These are phyloP conservation scores for Trematomus loennbergii DNA, from an alignment of 2,113 vertebrate species.

Conservation along the genomic window DNA sequence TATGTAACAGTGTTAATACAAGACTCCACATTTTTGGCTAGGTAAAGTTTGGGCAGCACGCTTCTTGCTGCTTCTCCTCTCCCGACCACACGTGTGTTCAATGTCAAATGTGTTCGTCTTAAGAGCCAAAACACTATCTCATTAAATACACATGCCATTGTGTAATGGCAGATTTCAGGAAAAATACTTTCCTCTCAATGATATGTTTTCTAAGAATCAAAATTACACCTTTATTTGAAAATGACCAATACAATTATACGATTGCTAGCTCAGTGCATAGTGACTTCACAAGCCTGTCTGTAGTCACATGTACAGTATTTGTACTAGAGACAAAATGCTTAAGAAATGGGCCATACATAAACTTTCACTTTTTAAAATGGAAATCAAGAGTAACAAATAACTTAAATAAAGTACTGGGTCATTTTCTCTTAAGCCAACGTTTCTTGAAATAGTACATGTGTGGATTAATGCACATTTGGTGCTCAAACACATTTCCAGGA, in stretches of 20 bases:
- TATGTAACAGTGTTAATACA: slow-evolving; percentile 37
- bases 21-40: slow-evolving; percentile 28
- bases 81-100: background rate
- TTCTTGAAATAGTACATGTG: background rate
- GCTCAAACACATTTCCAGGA: background rate
- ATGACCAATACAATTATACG: background rate
- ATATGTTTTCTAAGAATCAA: too few relatives aligned
- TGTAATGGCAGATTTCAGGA: background rate
- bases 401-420: background rate
- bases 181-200: slow-evolving; percentile 1
- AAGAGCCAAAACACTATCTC: background rate
- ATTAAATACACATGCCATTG: slow-evolving; percentile 1
- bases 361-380: background rate
- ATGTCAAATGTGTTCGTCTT: background rate
- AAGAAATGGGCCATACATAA: background rate
- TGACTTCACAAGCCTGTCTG: background rate
- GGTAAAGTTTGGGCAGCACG: slow-evolving; percentile 41
- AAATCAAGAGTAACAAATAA: background rate
- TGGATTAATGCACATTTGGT: background rate
- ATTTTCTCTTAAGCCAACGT: background rate
- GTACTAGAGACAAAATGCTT: background rate
- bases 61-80: slow-evolving; percentile 27
- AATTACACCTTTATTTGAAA: too few relatives aligned
- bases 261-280: background rate
- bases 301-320: background rate